A percentile compares a stretch with the other conserved stretches of the same genome.
Evolutionary conservation across 37 sponge, comb jelly and placozoan species (phyloP).

Genomic region (Halichondria panicea): DNA sequence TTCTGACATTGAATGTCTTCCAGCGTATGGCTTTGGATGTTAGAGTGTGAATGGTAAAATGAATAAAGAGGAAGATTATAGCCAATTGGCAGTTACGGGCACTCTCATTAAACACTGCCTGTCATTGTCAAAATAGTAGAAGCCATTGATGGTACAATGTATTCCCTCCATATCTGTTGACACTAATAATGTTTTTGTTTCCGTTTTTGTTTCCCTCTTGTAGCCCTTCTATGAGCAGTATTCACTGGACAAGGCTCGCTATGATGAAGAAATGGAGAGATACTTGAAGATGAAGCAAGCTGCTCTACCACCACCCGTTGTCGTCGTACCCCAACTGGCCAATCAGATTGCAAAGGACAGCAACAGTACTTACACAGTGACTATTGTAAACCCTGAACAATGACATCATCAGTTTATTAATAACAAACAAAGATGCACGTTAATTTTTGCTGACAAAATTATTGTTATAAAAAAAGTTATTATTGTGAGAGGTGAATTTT

Average conservation of each 20-base stretch:
- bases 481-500: no score
- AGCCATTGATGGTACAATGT: background rate
- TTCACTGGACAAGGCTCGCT: conserved; percentile 61
- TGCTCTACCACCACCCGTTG: background rate
- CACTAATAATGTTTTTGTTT: background rate
- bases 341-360: no score
- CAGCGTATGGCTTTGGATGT: background rate
- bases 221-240: conserved; percentile 70
- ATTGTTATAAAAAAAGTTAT: no score
- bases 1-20: background rate
- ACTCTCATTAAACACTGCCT: background rate
- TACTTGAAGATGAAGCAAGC: conserved; percentile 23
- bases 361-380: no score
- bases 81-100: background rate
- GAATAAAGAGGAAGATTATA: background rate
- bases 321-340: background rate
- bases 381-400: no score
- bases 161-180: background rate
- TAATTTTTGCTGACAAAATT: no score
- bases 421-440: no score
- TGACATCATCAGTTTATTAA: no score
- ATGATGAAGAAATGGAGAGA: conserved; percentile 68
- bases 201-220: background rate
- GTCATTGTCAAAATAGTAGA: no score
- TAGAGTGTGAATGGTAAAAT: no score